A percentile compares a stretch with the other conserved stretches of the same genome.
Conservation (phyloP, 2,888 invertebrate species). For the Peribatodes rhomboidaria region DNA sequence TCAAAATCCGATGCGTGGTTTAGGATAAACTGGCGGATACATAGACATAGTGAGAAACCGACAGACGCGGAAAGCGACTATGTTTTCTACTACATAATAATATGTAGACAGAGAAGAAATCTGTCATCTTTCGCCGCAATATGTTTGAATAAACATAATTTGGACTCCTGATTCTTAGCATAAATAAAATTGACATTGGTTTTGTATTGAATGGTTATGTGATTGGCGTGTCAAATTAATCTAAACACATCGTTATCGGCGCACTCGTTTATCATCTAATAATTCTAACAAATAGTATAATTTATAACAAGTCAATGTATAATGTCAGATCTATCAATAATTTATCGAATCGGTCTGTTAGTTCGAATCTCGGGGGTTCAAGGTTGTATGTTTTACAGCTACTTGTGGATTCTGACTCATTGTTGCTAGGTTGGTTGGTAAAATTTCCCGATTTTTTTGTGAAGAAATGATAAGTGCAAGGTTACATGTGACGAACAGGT, state of each 20-base stretch:
- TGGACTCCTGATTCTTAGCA: not conserved
- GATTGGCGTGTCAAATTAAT: constrained; percentile 33
- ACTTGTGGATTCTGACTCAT: constrained; percentile 22
- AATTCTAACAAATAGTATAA: constrained; percentile 27
- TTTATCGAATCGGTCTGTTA: constrained; percentile 31
- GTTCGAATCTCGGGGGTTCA: constrained; percentile 26
- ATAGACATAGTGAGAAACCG: no score
- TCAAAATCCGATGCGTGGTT: no score
- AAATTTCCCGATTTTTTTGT: constrained; percentile 6
- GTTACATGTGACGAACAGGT: no score
- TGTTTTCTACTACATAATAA: no score
- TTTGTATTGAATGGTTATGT: constrained; percentile 14
- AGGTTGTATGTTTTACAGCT: constrained; percentile 29
- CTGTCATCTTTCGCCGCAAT: not conserved
- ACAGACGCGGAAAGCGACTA: no score
- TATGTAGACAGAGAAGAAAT: no score
- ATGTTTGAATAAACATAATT: constrained; percentile 4
- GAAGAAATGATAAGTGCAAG: not conserved
- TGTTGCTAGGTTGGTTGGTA: constrained; percentile 16
- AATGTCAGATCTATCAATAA: constrained; percentile 39
- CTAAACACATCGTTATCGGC: constrained; percentile 27
- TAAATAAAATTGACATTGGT: not conserved
- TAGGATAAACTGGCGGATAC: no score
- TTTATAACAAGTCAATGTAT: constrained; percentile 32
- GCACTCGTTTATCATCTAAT: constrained; percentile 18